A percentile compares a stretch with the other conserved stretches of the same genome.
Conservation (phyloP, 1,140 invertebrate species). For the Diabrotica undecimpunctata region DNA sequence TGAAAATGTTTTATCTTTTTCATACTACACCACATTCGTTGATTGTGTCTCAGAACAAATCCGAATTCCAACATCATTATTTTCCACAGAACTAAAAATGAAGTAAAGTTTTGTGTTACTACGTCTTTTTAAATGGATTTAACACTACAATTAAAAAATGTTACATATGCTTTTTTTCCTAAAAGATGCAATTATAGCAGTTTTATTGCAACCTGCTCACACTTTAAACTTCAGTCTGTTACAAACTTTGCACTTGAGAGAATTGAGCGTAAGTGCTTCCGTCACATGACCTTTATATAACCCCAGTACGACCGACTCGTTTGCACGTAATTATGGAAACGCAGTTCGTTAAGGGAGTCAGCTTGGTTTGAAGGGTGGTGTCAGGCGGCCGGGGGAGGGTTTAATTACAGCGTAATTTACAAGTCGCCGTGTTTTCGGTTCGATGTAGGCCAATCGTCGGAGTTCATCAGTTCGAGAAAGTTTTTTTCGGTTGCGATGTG, state of each 20-base stretch:
- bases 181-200: too few relatives aligned
- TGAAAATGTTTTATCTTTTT: too few relatives aligned
- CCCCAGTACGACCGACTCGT: slow-evolving; percentile 35
- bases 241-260: slow-evolving; percentile 27
- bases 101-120: too few relatives aligned
- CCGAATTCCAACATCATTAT: too few relatives aligned
- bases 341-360: slow-evolving; percentile 35
- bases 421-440: slow-evolving; percentile 35
- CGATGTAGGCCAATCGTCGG: background rate
- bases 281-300: slow-evolving; percentile 16
- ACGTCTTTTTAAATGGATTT: too few relatives aligned
- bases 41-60: too few relatives aligned
- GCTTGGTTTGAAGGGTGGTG: slow-evolving; percentile 13
- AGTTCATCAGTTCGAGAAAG: background rate
- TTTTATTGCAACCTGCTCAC: too few relatives aligned
- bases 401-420: slow-evolving; percentile 41
- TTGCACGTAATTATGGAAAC: slow-evolving; percentile 42
- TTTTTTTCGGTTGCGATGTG: too few relatives aligned
- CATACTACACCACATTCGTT: too few relatives aligned
- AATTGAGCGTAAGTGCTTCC: slow-evolving; percentile 15
- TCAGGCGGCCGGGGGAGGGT: slow-evolving; percentile 21
- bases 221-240: background rate
- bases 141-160: too few relatives aligned
- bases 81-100: too few relatives aligned
- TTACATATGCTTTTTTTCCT: too few relatives aligned